phyloP scores from a whole-genome alignment of 35 echinoderm and acorn worm species.

The Strongylocentrotus purpuratus region DNA sequence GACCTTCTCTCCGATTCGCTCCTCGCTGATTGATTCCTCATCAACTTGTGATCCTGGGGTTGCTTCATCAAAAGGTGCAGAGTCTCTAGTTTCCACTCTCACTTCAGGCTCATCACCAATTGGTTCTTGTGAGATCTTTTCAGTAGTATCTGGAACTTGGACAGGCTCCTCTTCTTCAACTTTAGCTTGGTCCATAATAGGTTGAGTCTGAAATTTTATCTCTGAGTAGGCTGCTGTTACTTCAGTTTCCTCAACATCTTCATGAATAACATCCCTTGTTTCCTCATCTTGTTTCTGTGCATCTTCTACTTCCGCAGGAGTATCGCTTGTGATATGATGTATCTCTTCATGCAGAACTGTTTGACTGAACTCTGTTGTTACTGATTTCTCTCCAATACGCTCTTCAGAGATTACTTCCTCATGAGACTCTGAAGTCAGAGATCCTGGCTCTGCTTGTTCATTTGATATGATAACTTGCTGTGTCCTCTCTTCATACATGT shows the following conservation, averaged over 20 bases:
- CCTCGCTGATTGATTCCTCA: background rate
- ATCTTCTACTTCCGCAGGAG: background rate
- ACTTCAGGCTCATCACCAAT: background rate
- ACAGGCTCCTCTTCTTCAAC: background rate
- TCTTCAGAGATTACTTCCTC: slow-evolving; percentile 16
- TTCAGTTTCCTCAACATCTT: background rate
- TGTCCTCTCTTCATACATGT: background rate
- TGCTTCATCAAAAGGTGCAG: background rate
- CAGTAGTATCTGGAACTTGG: background rate
- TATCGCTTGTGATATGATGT: background rate
- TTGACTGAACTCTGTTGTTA: slow-evolving; percentile 6
- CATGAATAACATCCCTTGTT: slow-evolving; percentile 28
- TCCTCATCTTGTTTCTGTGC: background rate
- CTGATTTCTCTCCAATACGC: background rate
- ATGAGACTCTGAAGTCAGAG: slow-evolving; percentile 1
- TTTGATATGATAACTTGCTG: background rate
- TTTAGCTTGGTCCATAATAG: background rate
- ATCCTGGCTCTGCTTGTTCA: background rate
- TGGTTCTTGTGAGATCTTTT: background rate
- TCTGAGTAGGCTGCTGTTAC: slow-evolving; percentile 20
- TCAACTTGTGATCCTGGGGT: background rate
- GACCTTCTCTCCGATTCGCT: background rate
- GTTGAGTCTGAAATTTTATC: background rate
- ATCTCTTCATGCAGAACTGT: slow-evolving; percentile 26
- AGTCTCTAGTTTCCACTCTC: background rate